These are phyloP conservation scores for Apeltes quadracus DNA, from an alignment of 2,113 vertebrate species.

Conservation along the genomic window DNA sequence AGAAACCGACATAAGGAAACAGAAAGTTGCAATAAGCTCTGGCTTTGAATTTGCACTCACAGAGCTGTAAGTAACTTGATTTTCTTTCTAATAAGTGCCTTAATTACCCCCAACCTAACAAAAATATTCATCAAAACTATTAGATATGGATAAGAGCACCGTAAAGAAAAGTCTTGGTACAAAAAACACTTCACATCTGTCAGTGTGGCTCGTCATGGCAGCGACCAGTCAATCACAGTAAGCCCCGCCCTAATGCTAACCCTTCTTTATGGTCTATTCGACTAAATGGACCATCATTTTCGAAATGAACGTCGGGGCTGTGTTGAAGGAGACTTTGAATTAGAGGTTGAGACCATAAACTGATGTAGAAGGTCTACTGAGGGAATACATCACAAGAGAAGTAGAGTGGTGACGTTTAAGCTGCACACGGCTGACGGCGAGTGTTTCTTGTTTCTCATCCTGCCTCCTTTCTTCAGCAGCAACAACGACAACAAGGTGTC, in stretches of 20 bases:
- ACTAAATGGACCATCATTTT: background rate
- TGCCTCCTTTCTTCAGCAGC: slow-evolving; percentile 44
- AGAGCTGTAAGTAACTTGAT: background rate
- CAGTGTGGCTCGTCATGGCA: background rate
- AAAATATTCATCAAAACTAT: background rate
- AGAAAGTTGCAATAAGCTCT: background rate
- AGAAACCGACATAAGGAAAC: background rate
- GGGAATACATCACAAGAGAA: background rate
- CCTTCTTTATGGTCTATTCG: background rate
- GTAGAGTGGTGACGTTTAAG: background rate
- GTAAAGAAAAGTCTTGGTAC: too few relatives aligned
- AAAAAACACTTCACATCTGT: background rate
- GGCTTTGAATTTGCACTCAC: background rate
- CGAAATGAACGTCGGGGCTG: background rate
- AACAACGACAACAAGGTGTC: slow-evolving; percentile 53
- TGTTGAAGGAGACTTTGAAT: background rate
- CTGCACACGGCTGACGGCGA: background rate
- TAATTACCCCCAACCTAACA: background rate
- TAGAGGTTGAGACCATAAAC: background rate
- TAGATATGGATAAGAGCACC: too few relatives aligned
- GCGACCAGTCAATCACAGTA: background rate
- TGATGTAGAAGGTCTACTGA: background rate
- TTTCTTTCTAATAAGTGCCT: background rate
- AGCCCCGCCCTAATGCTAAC: background rate
- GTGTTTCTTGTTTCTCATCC: background rate